Base-by-base conservation (phyloP, 2,888 invertebrate species). In the Cerastis leucographa region DNA sequence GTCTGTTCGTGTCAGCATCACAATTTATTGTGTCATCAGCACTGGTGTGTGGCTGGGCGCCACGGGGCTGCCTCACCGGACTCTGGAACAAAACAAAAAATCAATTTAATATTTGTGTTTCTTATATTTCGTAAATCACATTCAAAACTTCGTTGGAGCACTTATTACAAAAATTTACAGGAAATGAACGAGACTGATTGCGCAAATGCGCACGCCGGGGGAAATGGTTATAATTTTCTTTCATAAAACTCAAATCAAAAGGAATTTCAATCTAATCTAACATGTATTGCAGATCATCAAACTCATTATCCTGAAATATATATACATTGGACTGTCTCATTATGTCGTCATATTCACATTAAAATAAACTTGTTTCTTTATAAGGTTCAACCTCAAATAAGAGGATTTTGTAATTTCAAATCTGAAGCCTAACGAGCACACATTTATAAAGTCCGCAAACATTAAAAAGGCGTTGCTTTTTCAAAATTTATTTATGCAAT, bases 1-100 rank as follows among this genome's bases (percentile, higher is more conserved):
- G 90, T 93, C 94, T 94, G 94, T 95, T 90, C 93, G 94, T 93
- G 95, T 90, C 94, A 95, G 96, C 97, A 97, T 97, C 95, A 96
- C 97, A 96, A 94, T 94, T 95, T 96, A 96, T 95, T 96, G 90
- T 93, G 92, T 94, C 96, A 95, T 95, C 95, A 91, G 94, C 92
- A 92, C 89, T 86, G 92, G 92, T 91, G 89, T 91, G 93, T 92
- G 94, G 91, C 93, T 89, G 92, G 93, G 93, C 94, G 94, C 94
- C 94, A 87, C 81, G 87, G 78, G 81, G 93, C 92, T 94, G 94
- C 95, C 94, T 85, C 93, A 87, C 82, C 86, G 85, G 92, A 87
- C 90, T 90, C 96, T 96, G 94, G 22, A 96, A 96, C 93, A 95
- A 95, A 85, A 71, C 65, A 87, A 64, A 83, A 75, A 12, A 61